Evolutionary conservation across 2,888 invertebrate genomes (phyloP).

Genomic region (Nemotelus pantherinus): DNA sequence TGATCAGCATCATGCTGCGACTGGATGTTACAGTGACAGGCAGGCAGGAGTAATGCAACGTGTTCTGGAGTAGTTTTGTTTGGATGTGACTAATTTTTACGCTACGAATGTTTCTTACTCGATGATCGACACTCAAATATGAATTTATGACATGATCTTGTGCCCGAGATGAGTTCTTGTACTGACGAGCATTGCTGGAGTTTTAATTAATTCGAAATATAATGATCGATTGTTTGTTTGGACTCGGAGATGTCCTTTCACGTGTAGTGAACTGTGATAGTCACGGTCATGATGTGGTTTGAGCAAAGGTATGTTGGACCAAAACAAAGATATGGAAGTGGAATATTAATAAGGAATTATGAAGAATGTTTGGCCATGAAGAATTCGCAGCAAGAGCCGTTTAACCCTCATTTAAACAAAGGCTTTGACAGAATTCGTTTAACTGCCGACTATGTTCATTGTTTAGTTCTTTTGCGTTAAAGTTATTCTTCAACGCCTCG

Average conservation of each 20-base stretch:
- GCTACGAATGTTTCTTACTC: constrained; percentile 19
- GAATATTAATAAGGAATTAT: too few species aligned
- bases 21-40: constrained; percentile 16
- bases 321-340: too few species aligned
- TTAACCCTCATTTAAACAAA: too few species aligned
- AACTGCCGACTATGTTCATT: too few species aligned
- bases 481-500: too few species aligned
- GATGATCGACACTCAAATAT: constrained; percentile 30
- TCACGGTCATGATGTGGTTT: background rate
- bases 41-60: constrained; percentile 11
- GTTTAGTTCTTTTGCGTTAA: too few species aligned
- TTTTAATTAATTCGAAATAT: constrained; percentile 37
- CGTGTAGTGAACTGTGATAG: background rate
- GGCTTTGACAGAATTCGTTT: too few species aligned
- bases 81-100: constrained; percentile 24
- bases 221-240: constrained; percentile 26
- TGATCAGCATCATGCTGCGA: constrained; percentile 20
- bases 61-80: constrained; percentile 20
- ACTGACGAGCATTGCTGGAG: constrained; percentile 7
- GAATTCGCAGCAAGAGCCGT: too few species aligned
- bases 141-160: constrained; percentile 26
- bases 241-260: background rate
- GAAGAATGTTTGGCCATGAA: too few species aligned
- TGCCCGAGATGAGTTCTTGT: constrained; percentile 11
- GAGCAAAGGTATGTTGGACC: too few species aligned